Evolutionary conservation across 2,888 invertebrate species (phyloP).

Genomic region (Nomada fucata): DNA sequence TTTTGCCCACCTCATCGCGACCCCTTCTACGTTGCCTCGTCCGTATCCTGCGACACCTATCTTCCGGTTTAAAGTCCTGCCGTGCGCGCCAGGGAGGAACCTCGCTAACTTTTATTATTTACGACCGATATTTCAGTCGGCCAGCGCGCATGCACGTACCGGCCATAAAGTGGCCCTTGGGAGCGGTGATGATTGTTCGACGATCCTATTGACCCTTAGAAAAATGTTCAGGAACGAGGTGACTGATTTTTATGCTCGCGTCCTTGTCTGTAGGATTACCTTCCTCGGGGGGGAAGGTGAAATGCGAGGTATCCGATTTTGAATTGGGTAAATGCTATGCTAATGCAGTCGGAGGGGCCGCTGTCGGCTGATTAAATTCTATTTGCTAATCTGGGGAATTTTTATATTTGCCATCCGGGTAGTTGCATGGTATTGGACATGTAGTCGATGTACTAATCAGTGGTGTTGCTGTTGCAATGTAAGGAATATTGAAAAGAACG

Average conservation of each 20-base stretch:
- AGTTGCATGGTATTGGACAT: no score
- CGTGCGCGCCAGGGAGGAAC: slow-evolving; percentile 82
- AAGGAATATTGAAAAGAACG: no score
- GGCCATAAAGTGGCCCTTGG: slow-evolving; percentile 61
- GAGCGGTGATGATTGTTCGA: slow-evolving; percentile 42
- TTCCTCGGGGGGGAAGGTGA: no score
- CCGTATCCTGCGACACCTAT: slow-evolving; percentile 84
- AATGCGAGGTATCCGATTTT: no score
- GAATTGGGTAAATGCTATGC: no score
- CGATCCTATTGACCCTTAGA: slow-evolving; percentile 56
- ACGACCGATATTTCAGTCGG: slow-evolving; percentile 84
- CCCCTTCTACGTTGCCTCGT: slow-evolving; percentile 71
- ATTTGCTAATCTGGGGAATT: no score
- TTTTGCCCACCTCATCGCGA: slow-evolving; percentile 71
- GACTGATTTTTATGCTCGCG: neutral
- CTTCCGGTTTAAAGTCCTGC: slow-evolving; percentile 84
- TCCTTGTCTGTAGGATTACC: neutral
- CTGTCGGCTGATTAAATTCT: no score
- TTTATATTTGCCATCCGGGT: no score
- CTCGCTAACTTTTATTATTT: slow-evolving; percentile 84
- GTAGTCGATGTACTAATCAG: no score
- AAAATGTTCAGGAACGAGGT: neutral
- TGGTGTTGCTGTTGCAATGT: no score
- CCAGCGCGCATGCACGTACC: slow-evolving; percentile 61
- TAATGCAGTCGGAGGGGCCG: no score